phyloP scores from a whole-genome alignment of 2,797 vertebrate species.

The Lemur catta region DNA sequence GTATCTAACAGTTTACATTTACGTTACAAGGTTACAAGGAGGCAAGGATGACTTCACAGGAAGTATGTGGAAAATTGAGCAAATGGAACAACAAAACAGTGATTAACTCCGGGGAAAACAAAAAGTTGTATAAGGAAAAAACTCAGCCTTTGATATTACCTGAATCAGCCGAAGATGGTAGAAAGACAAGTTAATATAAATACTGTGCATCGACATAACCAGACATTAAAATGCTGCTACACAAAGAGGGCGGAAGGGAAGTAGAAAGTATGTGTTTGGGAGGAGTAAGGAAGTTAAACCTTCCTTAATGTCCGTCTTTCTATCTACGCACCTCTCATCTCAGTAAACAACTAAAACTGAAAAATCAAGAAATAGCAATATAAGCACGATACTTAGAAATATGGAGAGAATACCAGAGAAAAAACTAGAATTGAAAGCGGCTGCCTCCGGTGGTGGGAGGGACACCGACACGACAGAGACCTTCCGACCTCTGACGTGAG shows the following conservation, averaged over 20 bases:
- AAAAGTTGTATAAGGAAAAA: neutral
- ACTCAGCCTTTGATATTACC: fast-evolving
- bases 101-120: neutral
- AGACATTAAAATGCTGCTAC: neutral
- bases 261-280: no score
- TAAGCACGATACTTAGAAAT: neutral
- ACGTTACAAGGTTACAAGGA: neutral
- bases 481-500: neutral
- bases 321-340: no score
- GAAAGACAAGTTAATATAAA: neutral
- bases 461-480: no score
- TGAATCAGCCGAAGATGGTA: fast-evolving
- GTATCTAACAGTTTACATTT: neutral
- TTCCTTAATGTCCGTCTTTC: neutral
- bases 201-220: neutral
- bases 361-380: neutral
- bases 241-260: neutral
- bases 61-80: neutral
- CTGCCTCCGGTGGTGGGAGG: no score
- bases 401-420: neutral
- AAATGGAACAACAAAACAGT: neutral
- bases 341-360: neutral
- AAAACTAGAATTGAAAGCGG: neutral
- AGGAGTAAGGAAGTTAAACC: neutral
- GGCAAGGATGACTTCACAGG: neutral